Base-by-base conservation (phyloP, 2,888 invertebrate species). In the Trichacis sp. region DNA sequence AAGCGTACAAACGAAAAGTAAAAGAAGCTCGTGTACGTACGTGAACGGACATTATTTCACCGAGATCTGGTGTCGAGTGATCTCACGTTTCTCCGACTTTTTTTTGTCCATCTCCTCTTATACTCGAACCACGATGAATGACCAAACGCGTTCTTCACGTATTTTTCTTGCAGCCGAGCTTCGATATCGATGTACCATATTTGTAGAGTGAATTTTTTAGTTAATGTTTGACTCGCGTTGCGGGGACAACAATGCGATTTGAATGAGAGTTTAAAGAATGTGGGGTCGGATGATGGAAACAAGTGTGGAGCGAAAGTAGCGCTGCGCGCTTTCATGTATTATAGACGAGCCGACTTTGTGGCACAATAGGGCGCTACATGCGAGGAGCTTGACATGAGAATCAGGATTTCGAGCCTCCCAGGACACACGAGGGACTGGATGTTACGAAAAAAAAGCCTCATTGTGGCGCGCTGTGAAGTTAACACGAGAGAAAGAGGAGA, bases 381-480 rank as follows among this genome's bases (percentile, higher is more conserved):
- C 53, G 29, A n/a, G 38, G 40, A 38, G 58, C 55, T 45, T 60
- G 46, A 29, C 20, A 64, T 56, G 60, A 65, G 57, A 57, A 65
- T 65, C 57, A 54, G 61, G 61, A 65, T 65, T 65, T 65, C 19
- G 49, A 43, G 24, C 45, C 49, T 57, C 57, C 47, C 9, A 43
- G 52, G 55, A 49, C 48, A 49, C 48, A 33, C 53, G 48, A 30
- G 54, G 61, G 50, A 65, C 56, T 61, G 61, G 43, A 58, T 50
- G 46, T 54, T 56, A 59, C 59, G n/a, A n/a, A n/a, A 64, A 65
- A 65, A 51, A 57, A 54, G 36, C 12, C 12, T 19, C 19, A 50
- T 50, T 50, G 50, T 50, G 50, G 24, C 38, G 24, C 50, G 54
- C 24, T 61, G 54, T 45, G 58, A 58, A 66, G 49, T 49, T 14